Conservation (phyloP, 2,797 vertebrate species). For the Ptychadena robeensis region DNA sequence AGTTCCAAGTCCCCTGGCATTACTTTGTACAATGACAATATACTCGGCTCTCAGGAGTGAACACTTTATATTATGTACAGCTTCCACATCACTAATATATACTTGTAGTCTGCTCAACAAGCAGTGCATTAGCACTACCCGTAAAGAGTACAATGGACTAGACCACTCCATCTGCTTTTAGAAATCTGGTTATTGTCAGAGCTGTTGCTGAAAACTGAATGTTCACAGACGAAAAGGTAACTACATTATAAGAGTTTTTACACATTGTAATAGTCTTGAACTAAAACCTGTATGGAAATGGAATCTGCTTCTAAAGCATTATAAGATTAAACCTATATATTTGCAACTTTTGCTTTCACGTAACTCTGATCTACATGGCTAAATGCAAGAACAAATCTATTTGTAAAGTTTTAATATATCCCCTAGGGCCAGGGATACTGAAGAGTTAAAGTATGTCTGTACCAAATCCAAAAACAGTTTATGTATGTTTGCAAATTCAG, state of each 20-base stretch:
- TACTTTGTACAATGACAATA: conserved; percentile 59
- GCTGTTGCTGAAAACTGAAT: not conserved
- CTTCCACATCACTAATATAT: conserved; percentile 46
- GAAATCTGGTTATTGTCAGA: not conserved
- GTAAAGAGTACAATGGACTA: conserved; percentile 18
- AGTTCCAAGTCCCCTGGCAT: conserved; percentile 46
- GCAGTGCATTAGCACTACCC: conserved; percentile 34
- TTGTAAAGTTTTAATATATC: no score
- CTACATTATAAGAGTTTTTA: not conserved
- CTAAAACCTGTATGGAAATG: not conserved
- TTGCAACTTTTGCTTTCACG: not conserved
- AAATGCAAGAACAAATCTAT: no score
- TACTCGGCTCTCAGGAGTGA: conserved; percentile 29
- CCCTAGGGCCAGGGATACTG: no score
- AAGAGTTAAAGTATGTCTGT: no score
- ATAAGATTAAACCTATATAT: not conserved
- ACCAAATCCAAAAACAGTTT: no score
- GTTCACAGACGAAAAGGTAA: not conserved
- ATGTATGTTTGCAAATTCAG: no score
- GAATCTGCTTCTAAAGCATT: not conserved
- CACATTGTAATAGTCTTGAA: no score
- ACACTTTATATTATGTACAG: conserved; percentile 50
- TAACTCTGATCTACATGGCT: no score
- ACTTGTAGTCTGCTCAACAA: conserved; percentile 25
- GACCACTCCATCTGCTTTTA: conserved; percentile 14